phyloP scores from a whole-genome alignment of 1,140 invertebrate species.

The Lysiphlebus fabarum region DNA sequence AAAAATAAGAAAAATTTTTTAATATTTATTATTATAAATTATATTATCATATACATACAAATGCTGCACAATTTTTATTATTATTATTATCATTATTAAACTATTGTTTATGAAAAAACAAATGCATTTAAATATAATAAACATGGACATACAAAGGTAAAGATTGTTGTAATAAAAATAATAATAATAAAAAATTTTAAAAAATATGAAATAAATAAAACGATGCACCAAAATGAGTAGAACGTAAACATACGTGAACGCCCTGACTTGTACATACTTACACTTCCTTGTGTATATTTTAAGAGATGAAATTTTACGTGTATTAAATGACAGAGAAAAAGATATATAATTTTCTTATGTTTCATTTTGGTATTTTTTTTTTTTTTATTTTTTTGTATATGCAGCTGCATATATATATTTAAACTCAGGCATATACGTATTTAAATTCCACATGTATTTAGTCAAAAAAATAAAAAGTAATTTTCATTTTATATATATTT shows the following conservation, averaged over 20 bases:
- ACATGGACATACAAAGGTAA: too few species aligned
- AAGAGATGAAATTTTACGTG: slow-evolving; percentile 13
- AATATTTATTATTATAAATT: neutral
- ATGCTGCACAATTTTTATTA: neutral
- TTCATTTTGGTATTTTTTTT: neutral
- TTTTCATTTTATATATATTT: too few species aligned
- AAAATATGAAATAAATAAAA: too few species aligned
- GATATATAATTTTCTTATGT: neutral
- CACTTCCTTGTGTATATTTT: slow-evolving; percentile 24
- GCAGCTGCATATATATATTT: slow-evolving; percentile 13
- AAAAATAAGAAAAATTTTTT: slow-evolving; percentile 8
- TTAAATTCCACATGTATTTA: neutral
- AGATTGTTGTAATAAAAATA: too few species aligned
- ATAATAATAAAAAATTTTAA: too few species aligned
- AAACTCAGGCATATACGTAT: neutral
- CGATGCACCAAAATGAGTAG: neutral
- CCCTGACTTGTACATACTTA: slow-evolving; percentile 12
- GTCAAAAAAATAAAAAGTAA: neutral
- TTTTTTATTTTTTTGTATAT: slow-evolving; percentile 3
- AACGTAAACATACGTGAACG: slow-evolving; percentile 22
- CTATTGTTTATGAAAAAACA: too few species aligned
- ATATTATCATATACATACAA: neutral
- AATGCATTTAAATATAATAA: too few species aligned
- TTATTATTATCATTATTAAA: too few species aligned
- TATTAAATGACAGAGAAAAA: slow-evolving; percentile 13